A percentile compares a stretch with the other conserved stretches of the same genome.
phyloP scores from a whole-genome alignment of 2,888 invertebrate species.

The Brachyopa scutellaris region DNA sequence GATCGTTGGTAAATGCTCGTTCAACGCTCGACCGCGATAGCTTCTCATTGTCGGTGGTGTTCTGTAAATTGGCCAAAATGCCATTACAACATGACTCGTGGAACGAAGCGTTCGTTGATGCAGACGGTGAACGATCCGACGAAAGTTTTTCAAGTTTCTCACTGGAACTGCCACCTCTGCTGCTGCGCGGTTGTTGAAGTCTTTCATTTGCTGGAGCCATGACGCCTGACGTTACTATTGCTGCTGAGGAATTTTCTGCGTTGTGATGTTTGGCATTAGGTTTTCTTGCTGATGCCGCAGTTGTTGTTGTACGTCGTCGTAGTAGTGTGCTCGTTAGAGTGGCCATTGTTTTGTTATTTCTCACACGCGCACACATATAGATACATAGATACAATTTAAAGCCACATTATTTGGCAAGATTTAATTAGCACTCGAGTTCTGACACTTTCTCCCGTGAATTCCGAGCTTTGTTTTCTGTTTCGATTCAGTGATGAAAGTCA shows the following conservation, averaged over 20 bases:
- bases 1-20: slow-evolving; percentile 62
- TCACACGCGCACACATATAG: slow-evolving; percentile 8
- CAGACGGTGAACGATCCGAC: slow-evolving; percentile 53
- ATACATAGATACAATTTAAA: slow-evolving; percentile 1
- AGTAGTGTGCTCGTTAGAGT: slow-evolving; percentile 54
- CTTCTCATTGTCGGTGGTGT: slow-evolving; percentile 69
- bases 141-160: slow-evolving; percentile 73
- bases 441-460: slow-evolving; percentile 52
- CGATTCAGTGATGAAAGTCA: slow-evolving; percentile 10
- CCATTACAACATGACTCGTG: slow-evolving; percentile 66
- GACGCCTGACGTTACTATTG: slow-evolving; percentile 19
- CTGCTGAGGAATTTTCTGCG: slow-evolving; percentile 48
- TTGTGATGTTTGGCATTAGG: slow-evolving; percentile 35
- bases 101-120: slow-evolving; percentile 58
- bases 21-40: slow-evolving; percentile 68
- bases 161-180: slow-evolving; percentile 68
- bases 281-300: slow-evolving; percentile 39
- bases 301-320: slow-evolving; percentile 36
- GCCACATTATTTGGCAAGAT: slow-evolving; percentile 19
- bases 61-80: slow-evolving; percentile 61
- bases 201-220: slow-evolving; percentile 45
- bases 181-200: slow-evolving; percentile 51
- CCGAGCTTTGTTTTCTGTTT: not conserved
- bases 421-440: slow-evolving; percentile 28
- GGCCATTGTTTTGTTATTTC: slow-evolving; percentile 49